A percentile compares a stretch with the other conserved stretches of the same genome.
Evolutionary conservation across 2,113 vertebrate genomes (phyloP).

Genomic region (Ceyx cyanopectus): DNA sequence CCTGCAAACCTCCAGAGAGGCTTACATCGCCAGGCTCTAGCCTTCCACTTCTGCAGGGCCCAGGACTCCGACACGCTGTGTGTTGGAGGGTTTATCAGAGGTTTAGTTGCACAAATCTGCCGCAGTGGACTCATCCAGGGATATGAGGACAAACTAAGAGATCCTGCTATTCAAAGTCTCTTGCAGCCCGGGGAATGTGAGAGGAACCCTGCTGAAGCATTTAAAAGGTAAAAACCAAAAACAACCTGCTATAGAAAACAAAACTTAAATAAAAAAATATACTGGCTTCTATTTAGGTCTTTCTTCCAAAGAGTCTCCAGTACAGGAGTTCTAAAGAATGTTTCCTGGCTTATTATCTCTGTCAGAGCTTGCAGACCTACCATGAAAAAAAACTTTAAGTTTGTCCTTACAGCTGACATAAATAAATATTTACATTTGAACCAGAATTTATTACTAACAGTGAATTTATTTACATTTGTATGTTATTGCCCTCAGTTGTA

Average conservation of each 20-base stretch:
- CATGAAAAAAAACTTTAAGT: not conserved
- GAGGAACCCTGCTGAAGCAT: slow-evolving; percentile 93
- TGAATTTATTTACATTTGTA: not conserved
- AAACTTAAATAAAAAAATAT: not conserved
- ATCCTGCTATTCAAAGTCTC: slow-evolving; percentile 87
- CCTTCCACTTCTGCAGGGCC: slow-evolving; percentile 95
- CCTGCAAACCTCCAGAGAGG: slow-evolving; percentile 85
- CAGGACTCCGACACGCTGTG: slow-evolving; percentile 94
- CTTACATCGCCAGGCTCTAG: slow-evolving; percentile 88
- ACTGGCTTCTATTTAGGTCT: not conserved
- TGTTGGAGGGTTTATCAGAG: slow-evolving; percentile 88
- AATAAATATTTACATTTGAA: slow-evolving; percentile 17
- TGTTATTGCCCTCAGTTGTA: not conserved
- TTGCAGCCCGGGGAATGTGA: slow-evolving; percentile 93
- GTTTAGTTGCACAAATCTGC: slow-evolving; percentile 89
- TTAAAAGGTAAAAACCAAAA: slow-evolving; percentile 88
- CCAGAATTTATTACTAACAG: slow-evolving; percentile 22
- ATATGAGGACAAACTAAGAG: slow-evolving; percentile 92
- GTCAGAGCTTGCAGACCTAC: not conserved
- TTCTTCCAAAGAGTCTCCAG: not conserved
- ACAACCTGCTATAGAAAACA: not conserved
- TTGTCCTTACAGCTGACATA: not conserved
- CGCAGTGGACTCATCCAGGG: slow-evolving; percentile 86
- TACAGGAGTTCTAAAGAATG: not conserved
- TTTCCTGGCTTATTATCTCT: not conserved